These are phyloP conservation scores for Celastrina argiolus DNA, from an alignment of 2,888 invertebrate species.

Conservation along the genomic window DNA sequence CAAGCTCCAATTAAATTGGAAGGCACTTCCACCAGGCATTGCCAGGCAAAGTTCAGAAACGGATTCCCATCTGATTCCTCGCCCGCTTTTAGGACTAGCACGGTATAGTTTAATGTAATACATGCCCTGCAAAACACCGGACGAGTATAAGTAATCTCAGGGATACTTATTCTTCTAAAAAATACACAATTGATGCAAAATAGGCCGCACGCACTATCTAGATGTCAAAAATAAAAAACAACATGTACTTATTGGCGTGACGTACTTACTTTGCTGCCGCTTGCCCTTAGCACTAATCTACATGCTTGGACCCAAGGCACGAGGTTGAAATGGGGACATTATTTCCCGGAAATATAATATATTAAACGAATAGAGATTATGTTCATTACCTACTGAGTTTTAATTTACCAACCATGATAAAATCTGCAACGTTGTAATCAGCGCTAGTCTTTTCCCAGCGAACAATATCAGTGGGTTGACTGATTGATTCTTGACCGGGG, in stretches of 20 bases:
- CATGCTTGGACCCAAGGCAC: too few relatives aligned
- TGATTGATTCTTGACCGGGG: conserved; percentile 49
- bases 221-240: too few relatives aligned
- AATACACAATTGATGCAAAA: too few relatives aligned
- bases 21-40: conserved; percentile 81
- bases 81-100: conserved; percentile 65
- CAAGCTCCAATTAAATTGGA: conserved; percentile 78
- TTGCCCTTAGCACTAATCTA: too few relatives aligned
- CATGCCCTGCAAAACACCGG: conserved; percentile 57
- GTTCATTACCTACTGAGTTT: neutral
- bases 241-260: too few relatives aligned
- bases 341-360: too few relatives aligned
- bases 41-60: conserved; percentile 80
- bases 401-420: conserved; percentile 68
- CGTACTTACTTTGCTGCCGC: too few relatives aligned
- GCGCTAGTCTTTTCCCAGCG: conserved; percentile 72
- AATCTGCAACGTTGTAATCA: conserved; percentile 73
- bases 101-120: conserved; percentile 69
- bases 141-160: neutral
- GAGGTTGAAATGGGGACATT: too few relatives aligned
- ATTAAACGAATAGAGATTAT: too few relatives aligned
- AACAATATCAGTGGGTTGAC: conserved; percentile 78
- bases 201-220: too few relatives aligned
- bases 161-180: neutral
- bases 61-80: conserved; percentile 80